Percentiles rank a stretch among this genome's conserved stretches.
Evolutionary conservation across 2,888 invertebrate species (phyloP).

Genomic region (Lithophane socia): DNA sequence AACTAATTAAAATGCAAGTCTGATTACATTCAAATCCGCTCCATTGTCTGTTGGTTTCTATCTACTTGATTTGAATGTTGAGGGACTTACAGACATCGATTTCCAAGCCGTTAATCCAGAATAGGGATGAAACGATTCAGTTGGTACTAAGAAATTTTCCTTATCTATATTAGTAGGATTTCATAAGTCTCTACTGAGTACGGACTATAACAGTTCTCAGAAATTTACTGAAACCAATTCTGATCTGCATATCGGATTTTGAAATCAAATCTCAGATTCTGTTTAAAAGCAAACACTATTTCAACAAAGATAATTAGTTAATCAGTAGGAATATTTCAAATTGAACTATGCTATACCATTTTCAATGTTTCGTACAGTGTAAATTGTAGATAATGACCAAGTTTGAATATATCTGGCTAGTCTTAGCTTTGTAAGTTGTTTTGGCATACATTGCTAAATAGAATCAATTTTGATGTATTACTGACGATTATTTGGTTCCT

Average conservation of each 20-base stretch:
- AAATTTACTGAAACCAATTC: neutral
- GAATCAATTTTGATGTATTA: neutral
- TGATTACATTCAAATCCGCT: slow-evolving; percentile 36
- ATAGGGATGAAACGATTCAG: neutral
- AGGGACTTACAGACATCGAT: neutral
- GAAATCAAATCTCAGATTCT: neutral
- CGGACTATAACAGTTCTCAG: neutral
- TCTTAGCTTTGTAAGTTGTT: neutral
- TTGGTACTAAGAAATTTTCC: too few species aligned
- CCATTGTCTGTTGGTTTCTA: slow-evolving; percentile 32
- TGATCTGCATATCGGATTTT: neutral
- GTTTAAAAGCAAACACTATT: slow-evolving; percentile 10
- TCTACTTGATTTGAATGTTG: slow-evolving; percentile 11
- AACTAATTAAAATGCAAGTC: slow-evolving; percentile 21
- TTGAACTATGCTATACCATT: neutral
- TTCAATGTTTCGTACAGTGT: neutral
- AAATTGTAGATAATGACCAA: neutral
- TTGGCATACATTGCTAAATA: neutral
- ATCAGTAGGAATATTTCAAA: slow-evolving; percentile 19
- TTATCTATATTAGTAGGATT: neutral
- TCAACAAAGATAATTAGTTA: slow-evolving; percentile 6
- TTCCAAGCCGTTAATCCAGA: neutral
- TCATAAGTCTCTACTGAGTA: neutral
- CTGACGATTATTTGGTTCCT: too few species aligned
- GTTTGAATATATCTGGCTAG: neutral